These are phyloP conservation scores for Triplophysa rosa DNA, from an alignment of 2,113 vertebrate species.

Conservation along the genomic window DNA sequence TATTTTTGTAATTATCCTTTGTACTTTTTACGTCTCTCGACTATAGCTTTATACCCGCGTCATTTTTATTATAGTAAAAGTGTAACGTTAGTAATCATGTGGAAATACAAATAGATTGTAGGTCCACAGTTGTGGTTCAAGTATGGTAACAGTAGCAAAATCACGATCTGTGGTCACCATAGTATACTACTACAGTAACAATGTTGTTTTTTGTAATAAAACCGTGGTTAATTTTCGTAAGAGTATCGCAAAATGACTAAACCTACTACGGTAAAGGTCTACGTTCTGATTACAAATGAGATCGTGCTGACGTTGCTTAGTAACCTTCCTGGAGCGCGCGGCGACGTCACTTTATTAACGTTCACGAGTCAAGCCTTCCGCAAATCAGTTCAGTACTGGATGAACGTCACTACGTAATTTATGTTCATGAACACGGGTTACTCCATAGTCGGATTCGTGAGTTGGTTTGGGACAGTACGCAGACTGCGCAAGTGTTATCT, in stretches of 20 bases:
- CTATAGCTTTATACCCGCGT: too few species aligned
- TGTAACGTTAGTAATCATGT: too few species aligned
- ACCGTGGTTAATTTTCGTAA: too few species aligned
- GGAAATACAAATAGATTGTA: too few species aligned
- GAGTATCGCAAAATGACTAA: not conserved
- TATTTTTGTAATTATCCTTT: too few species aligned
- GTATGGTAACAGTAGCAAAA: too few species aligned
- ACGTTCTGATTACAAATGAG: not conserved
- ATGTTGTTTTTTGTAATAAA: too few species aligned
- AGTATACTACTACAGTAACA: too few species aligned
- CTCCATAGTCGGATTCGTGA: not conserved
- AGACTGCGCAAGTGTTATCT: constrained; percentile 25
- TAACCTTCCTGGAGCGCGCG: constrained; percentile 23
- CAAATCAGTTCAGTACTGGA: not conserved
- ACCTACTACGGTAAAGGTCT: not conserved
- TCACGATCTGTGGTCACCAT: too few species aligned
- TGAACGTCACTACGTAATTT: not conserved
- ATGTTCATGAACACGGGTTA: not conserved
- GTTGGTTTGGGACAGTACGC: not conserved
- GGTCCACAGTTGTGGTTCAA: too few species aligned
- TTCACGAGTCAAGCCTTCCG: not conserved
- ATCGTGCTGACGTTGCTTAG: constrained; percentile 26
- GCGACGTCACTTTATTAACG: not conserved
- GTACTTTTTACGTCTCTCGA: too few species aligned
- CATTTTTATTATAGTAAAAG: too few species aligned